Evolutionary conservation across 2,113 vertebrate species (phyloP).

Genomic region (Centropus unirufus): DNA sequence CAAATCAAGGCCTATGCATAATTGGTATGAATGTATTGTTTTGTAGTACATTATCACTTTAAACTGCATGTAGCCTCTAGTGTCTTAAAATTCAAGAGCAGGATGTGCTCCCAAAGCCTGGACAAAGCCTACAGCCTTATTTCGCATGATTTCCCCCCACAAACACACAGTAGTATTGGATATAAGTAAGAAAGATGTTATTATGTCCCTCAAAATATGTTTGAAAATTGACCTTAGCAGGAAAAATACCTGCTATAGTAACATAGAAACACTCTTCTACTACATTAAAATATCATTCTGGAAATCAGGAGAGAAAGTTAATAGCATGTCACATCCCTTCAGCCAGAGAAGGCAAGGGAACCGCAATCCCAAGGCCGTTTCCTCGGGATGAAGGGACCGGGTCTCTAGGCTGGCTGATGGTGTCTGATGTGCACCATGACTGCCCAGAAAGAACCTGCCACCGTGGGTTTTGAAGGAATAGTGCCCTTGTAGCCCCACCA

Average conservation of each 20-base stretch:
- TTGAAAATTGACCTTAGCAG: background rate
- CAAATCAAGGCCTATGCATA: background rate
- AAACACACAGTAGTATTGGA: background rate
- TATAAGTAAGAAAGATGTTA: background rate
- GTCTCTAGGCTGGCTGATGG: background rate
- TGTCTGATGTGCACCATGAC: rapidly evolving
- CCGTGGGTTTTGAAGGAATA: background rate
- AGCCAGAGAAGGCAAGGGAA: background rate
- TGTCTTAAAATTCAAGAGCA: background rate
- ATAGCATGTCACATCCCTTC: background rate
- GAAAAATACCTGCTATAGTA: background rate
- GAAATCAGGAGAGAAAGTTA: background rate
- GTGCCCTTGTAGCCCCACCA: background rate
- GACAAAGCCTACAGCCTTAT: background rate
- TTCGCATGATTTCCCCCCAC: background rate
- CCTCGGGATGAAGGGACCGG: background rate
- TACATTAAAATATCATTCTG: background rate
- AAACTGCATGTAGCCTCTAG: background rate
- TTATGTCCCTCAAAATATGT: background rate
- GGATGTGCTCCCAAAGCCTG: background rate
- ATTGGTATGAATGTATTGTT: background rate
- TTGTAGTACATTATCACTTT: background rate
- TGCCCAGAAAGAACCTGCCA: background rate
- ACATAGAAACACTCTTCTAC: background rate
- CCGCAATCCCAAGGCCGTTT: rapidly evolving